Base-by-base conservation (phyloP, 2,888 invertebrate genomes). In the Epinotia nisella region DNA sequence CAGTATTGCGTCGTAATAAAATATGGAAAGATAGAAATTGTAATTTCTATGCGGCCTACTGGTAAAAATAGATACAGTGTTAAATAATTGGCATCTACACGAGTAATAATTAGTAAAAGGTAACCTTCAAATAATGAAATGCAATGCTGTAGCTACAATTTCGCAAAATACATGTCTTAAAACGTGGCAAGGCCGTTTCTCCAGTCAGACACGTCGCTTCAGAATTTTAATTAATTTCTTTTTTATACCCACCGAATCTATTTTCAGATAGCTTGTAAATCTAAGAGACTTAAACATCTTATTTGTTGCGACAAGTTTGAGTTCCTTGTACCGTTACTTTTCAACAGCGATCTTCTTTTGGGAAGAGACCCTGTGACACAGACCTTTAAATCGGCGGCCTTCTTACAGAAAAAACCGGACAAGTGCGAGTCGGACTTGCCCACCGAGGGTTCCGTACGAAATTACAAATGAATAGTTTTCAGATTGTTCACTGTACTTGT, bases 141-240 rank as follows among this genome's bases (percentile, higher is more conserved):
- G 45, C 29, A 70, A 17, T 45, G 58, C 24, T 58, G 19, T 39
- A 45, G n/a, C 5, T 15, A 53, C 11, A 51, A 29, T 69, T 69
- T 69, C 60, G 69, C 21, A 69, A 69, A 69, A 29, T 39, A 39
- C 39, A 41, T 41, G 21, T 70, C 53, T n/a, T 24, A 24, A 24
- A 39, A 24, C 53, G 51, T 59, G 17, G 24, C 75, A 73, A 71
- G 75, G 76, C 45, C 73, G 70, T 76, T 62, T 71, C 56, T 74
- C 17, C 53, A 60, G 15, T 55, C 13, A 49, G n/a, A 49, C 3
- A 62, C 15, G 41, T 15, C n/a, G 15, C 49, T 10, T 21, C 21
- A 19, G 9, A 19, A 10, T 2, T n/a, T 53, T 53, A 19, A 17
- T 10, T 51, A 5, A 51, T 24, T 24, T 24, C 1, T 24, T 24